phyloP scores from a whole-genome alignment of 2,797 vertebrate species.

The Falco biarmicus region DNA sequence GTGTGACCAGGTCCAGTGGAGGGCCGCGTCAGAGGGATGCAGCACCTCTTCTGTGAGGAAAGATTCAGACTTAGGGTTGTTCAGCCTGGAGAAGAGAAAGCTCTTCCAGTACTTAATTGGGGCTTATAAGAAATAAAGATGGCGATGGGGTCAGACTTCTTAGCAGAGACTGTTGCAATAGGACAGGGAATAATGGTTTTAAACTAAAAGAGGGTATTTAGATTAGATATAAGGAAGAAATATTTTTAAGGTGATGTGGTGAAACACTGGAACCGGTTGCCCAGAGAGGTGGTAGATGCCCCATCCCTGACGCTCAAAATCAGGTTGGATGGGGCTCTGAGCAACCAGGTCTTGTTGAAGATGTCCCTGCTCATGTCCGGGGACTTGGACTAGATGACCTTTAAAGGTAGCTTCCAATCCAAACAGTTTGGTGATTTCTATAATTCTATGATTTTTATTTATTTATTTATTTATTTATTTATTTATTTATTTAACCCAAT shows the following conservation, averaged over 20 bases:
- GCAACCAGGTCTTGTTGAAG: not conserved
- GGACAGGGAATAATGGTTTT: not conserved
- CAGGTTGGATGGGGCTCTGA: not conserved
- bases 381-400: not conserved
- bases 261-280: not conserved
- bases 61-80: not conserved
- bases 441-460: not conserved
- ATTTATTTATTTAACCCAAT: not conserved
- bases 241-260: not conserved
- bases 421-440: not conserved
- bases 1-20: not conserved
- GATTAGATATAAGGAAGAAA: not conserved
- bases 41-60: not conserved
- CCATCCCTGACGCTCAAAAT: rapidly evolving
- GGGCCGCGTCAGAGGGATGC: not conserved
- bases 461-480: not conserved
- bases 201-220: not conserved
- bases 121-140: not conserved
- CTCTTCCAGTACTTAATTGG: not conserved
- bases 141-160: not conserved
- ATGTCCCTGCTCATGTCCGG: not conserved
- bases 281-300: not conserved
- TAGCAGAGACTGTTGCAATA: not conserved
- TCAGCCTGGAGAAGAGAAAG: not conserved
- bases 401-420: not conserved